Percentiles rank a stretch among this genome's conserved stretches.
These are phyloP conservation scores for Archocentrus centrarchus DNA, from an alignment of 2,113 vertebrate genomes.

Conservation along the genomic window DNA sequence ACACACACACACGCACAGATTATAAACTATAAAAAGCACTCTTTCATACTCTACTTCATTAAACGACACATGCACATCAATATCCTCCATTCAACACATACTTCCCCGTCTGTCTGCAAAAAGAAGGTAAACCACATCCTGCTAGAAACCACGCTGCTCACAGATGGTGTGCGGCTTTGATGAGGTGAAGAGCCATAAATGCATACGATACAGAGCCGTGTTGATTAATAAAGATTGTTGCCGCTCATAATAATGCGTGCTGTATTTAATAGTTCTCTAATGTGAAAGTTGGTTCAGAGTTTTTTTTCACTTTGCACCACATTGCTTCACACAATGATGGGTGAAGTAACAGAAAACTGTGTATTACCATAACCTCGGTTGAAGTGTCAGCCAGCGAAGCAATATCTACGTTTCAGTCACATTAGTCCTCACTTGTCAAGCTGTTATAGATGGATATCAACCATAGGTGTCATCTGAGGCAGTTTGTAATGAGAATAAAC, in stretches of 20 bases:
- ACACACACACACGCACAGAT: background rate
- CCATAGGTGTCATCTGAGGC: background rate
- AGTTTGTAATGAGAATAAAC: background rate
- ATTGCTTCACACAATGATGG: background rate
- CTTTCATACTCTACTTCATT: background rate
- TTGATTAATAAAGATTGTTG: background rate
- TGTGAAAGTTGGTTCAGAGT: background rate
- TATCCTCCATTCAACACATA: background rate
- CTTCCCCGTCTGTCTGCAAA: background rate
- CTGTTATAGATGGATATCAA: background rate
- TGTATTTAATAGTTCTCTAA: background rate
- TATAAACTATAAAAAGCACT: background rate
- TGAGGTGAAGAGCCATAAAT: background rate
- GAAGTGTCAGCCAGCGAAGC: background rate
- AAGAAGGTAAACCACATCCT: slow-evolving; percentile 65
- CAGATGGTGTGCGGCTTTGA: slow-evolving; percentile 30
- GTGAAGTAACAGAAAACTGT: background rate
- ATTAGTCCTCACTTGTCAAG: background rate
- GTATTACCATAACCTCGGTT: background rate
- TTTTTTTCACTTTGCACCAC: background rate
- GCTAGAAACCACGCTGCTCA: slow-evolving; percentile 42
- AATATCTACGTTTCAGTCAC: background rate
- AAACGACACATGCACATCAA: background rate
- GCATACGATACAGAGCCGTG: background rate
- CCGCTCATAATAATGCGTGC: background rate